A percentile compares a stretch with the other conserved stretches of the same genome.
phyloP scores from a whole-genome alignment of 2,888 invertebrate species.

The Acleris laterana region DNA sequence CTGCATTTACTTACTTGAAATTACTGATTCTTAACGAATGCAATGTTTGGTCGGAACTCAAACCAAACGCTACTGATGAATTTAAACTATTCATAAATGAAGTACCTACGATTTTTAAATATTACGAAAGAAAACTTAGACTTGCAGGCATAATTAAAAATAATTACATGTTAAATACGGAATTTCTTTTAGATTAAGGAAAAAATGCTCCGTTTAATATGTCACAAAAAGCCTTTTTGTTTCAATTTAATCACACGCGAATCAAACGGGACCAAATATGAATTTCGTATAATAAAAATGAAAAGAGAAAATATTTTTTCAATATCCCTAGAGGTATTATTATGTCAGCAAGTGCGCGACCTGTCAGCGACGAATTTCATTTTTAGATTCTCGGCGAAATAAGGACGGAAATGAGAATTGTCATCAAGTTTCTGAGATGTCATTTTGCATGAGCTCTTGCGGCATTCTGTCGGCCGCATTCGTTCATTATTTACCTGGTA shows the following conservation, averaged over 20 bases:
- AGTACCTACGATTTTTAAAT: too few relatives aligned
- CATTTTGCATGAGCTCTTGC: conserved; percentile 25
- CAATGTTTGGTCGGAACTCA: too few relatives aligned
- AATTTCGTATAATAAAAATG: conserved; percentile 28
- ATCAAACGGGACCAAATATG: conserved; percentile 29
- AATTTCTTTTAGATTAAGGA: too few relatives aligned
- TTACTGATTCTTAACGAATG: too few relatives aligned
- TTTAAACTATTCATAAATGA: too few relatives aligned
- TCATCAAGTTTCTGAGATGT: conserved; percentile 44
- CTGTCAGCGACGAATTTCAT: conserved; percentile 47
- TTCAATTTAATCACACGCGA: conserved; percentile 26
- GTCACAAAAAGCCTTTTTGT: conserved; percentile 8
- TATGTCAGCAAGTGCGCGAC: conserved; percentile 39
- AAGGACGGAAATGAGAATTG: conserved; percentile 60
- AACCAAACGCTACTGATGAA: too few relatives aligned
- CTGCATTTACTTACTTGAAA: too few relatives aligned
- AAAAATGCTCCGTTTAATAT: not conserved
- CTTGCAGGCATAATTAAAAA: too few relatives aligned
- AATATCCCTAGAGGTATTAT: conserved; percentile 37
- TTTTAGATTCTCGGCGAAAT: conserved; percentile 48
- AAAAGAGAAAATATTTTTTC: conserved; percentile 29
- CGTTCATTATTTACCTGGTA: conserved; percentile 31
- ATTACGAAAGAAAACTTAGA: too few relatives aligned
- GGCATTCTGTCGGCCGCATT: conserved; percentile 17
- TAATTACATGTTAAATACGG: too few relatives aligned